Conservation (phyloP, 2,888 invertebrate genomes). For the Malthinus flaveolus region DNA sequence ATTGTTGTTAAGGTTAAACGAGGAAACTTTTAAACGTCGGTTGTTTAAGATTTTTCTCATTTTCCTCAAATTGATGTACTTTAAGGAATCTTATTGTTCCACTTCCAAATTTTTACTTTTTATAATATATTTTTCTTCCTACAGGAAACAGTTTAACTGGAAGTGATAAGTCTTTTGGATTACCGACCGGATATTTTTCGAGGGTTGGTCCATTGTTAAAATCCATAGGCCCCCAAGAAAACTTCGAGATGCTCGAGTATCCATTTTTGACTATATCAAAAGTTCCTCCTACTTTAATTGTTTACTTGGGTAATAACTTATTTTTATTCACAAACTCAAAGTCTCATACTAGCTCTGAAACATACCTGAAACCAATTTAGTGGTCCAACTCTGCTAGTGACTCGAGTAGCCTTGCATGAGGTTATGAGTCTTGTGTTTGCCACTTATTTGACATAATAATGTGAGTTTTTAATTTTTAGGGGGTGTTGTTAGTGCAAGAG, state of each 20-base stretch:
- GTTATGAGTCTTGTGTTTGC: no score
- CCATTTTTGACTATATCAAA: slow-evolving; percentile 93
- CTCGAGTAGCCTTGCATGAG: no score
- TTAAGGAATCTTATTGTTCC: not conserved
- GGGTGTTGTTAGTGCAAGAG: slow-evolving; percentile 82
- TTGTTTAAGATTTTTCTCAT: not conserved
- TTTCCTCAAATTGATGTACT: not conserved
- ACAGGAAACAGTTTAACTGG: slow-evolving; percentile 76
- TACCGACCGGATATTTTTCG: slow-evolving; percentile 62
- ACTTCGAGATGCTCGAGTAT: slow-evolving; percentile 89
- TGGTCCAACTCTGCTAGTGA: not conserved
- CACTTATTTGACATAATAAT: no score
- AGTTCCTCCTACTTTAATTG: slow-evolving; percentile 86
- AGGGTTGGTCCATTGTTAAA: slow-evolving; percentile 59
- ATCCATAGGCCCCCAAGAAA: slow-evolving; percentile 73
- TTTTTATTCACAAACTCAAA: not conserved
- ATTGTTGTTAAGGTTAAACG: slow-evolving; percentile 6
- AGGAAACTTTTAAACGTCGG: not conserved
- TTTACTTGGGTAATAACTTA: slow-evolving; percentile 73
- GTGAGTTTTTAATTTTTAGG: slow-evolving; percentile 54
- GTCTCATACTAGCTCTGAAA: no score
- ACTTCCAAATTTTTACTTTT: not conserved
- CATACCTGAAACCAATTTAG: not conserved
- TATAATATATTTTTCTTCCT: not conserved
- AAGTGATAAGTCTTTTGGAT: slow-evolving; percentile 65